A percentile compares a stretch with the other conserved stretches of the same genome.
phyloP scores from a whole-genome alignment of 2,888 invertebrate genomes.

The Megaustenia siamemsis region DNA sequence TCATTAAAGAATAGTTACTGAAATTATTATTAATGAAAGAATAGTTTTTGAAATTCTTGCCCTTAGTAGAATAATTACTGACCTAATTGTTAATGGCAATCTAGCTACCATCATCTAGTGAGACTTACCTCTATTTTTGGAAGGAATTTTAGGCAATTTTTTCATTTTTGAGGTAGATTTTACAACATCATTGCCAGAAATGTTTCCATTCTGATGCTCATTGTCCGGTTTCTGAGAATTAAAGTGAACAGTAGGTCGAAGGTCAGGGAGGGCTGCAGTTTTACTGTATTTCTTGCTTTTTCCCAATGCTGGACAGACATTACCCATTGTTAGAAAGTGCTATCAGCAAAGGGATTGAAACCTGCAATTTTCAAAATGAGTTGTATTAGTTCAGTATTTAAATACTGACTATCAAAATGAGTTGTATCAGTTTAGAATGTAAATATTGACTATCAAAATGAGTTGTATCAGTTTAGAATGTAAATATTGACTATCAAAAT shows the following conservation, averaged over 20 bases:
- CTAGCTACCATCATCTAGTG: no score
- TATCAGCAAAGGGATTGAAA: neutral
- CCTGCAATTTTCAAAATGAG: neutral
- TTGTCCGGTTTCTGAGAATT: neutral
- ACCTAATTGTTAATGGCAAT: no score
- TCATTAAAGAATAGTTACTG: no score
- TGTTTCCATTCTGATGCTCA: neutral
- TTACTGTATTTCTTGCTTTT: neutral
- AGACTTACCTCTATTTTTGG: constrained; percentile 45
- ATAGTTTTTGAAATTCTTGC: no score
- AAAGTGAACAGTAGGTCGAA: neutral
- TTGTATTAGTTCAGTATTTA: neutral
- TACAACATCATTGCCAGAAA: neutral
- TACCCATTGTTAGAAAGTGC: constrained; percentile 30
- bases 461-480: no score
- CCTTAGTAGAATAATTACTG: no score
- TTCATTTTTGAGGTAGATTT: neutral
- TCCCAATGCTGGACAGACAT: constrained; percentile 9
- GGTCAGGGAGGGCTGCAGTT: neutral
- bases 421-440: no score
- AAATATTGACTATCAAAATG: no score
- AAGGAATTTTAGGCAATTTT: constrained; percentile 45
- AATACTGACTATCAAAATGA: no score
- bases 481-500: no score
- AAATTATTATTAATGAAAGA: no score